A percentile compares a stretch with the other conserved stretches of the same genome.
Conservation (phyloP, 1,140 invertebrate genomes). For the Adelges cooleyi region DNA sequence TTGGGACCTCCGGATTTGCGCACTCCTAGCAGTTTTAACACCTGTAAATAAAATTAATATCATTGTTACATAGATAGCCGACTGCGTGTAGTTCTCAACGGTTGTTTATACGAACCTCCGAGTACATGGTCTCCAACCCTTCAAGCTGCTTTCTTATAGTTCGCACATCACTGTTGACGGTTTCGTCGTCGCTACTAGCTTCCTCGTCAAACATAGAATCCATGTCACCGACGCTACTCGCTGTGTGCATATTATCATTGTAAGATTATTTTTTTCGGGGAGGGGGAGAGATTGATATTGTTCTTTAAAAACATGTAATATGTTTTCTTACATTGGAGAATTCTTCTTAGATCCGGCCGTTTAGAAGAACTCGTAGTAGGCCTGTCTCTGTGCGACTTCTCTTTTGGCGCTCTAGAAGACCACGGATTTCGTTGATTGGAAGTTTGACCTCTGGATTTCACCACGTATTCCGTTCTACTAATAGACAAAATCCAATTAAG, state of each 20-base stretch:
- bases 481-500: neutral
- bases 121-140: conserved; percentile 80
- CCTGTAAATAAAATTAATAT: conserved; percentile 40
- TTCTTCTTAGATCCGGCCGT: conserved; percentile 13
- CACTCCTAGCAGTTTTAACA: conserved; percentile 66
- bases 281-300: too few species aligned
- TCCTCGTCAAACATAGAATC: conserved; percentile 64
- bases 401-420: neutral
- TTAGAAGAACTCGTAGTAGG: neutral
- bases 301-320: too few species aligned
- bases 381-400: neutral
- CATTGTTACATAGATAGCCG: neutral
- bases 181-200: conserved; percentile 53
- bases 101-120: conserved; percentile 43
- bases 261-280: too few species aligned
- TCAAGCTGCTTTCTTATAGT: conserved; percentile 71
- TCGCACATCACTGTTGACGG: conserved; percentile 46
- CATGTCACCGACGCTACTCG: conserved; percentile 50
- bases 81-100: neutral
- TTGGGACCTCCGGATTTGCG: conserved; percentile 43
- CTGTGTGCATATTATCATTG: neutral
- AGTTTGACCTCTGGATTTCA: conserved; percentile 12
- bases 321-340: conserved; percentile 7
- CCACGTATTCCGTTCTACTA: conserved; percentile 3
- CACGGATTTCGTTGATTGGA: conserved; percentile 4